Base-by-base conservation (phyloP, 2,113 vertebrate species). In the Mobula hypostoma region DNA sequence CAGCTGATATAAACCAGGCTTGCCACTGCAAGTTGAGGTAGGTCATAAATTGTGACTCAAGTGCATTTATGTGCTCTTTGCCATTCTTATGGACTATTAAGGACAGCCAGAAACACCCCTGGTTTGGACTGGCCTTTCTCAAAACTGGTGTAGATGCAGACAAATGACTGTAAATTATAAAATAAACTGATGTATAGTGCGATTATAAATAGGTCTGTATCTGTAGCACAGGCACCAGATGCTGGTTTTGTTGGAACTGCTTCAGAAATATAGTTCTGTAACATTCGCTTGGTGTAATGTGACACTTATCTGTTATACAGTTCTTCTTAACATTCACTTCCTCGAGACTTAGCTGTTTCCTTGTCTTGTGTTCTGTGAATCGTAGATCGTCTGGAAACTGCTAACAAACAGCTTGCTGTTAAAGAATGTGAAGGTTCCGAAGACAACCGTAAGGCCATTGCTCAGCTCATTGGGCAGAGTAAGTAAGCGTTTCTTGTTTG, bases 401-500 rank as follows among this genome's bases (percentile, higher is more conserved):
- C 98, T 94, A 99, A 99, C 95, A 99, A 99, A 96, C 99, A 99
- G 95, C 98, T 99, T 0, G 97, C 98, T 0, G 97, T 98, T 94
- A 99, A 98, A 95, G 99, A 99, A 94, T 99, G 98, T 94, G 99
- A 99, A 7, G 98, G 98, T 0, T 98, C 98, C 0, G 98, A 99
- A 94, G 98, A 99, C 96, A 99, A 98, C 96, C 97, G 98, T 94
- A 99, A 99, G 96, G 99, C 98, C 95, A 99, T 99, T 96, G 98
- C 98, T 80, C 98, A 99, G 95, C 98, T 99, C 94, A 98, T 99
- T 94, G 96, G 97, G 94, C 98, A 99, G 96, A 99, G 99, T 99
- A 96, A 98, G 98, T 98, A 32, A 7, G 5, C 0, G 21, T 85
- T 90, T 90, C 85, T 90, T 90, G 85, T 90, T 90, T n/a, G 61